Evolutionary conservation across 2,113 vertebrate species (phyloP), one percentile per base, ranked within the genome.

Genomic region (Zosterops pallidus): DNA sequence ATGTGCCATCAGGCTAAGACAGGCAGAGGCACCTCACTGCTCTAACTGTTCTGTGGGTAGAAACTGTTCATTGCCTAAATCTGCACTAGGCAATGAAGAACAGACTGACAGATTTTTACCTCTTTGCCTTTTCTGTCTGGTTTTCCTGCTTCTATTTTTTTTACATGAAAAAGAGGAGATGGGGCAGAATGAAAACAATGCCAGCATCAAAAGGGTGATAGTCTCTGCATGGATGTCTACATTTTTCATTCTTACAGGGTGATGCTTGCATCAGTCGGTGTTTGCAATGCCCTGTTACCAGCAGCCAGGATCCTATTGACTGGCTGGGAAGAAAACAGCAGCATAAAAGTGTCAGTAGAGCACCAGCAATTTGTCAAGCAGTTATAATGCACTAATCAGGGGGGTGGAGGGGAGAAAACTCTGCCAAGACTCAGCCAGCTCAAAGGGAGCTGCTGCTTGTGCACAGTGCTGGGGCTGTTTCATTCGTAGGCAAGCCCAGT

Each of bases 341-440:
- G 86, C 33, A 25, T 68, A 86, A 96, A 95, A 0, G 18, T 94
- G 92, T 96, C 95, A 79, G 49, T 85, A 93, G 83, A 91, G 79
- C 84, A 81, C 87, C 84, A 64, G 82, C 4, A 9, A 93, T 92
- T 93, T 95, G 91, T 96, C 95, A 95, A 80, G 96, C 4, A 4
- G 75, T 75, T 96, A 71, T 72, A 91, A 79, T 65, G 39, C 86
- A 46, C 65, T 91, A 79, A 95, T 94, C 74, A 85, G 60, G 63
- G 74, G 90, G 80, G 91, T 92, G 81, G 86, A 86, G 78, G 50
- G 67, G 20, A 86, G 41, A 81, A 78, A 83, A 72, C 57, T 56
- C 41, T 93, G 83, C 77, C 80, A 89, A 83, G 80, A 47, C 44
- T 56, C 72, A 69, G 21, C 21, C 79, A 82, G 53, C 83, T 96